phyloP scores from a whole-genome alignment of 2,113 vertebrate genomes.

The Noctilio leporinus region DNA sequence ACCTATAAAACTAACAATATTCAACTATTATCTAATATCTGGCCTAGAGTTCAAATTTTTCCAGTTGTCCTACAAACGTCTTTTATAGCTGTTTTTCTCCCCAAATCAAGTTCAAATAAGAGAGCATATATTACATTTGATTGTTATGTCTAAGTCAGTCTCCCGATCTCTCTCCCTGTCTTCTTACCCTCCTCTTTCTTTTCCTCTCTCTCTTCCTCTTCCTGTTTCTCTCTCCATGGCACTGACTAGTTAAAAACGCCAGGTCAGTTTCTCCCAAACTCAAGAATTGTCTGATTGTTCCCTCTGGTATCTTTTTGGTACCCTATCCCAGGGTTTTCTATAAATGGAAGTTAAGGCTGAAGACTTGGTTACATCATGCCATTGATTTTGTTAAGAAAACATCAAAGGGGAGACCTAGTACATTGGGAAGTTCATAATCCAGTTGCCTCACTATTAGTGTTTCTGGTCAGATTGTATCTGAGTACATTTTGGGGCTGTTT shows the following conservation, averaged over 20 bases:
- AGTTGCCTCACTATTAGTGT: neutral
- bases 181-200: accelerated
- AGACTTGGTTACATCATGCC: neutral
- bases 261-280: neutral
- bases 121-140: neutral
- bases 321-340: neutral
- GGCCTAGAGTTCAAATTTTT: neutral
- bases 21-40: neutral
- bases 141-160: neutral
- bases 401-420: neutral
- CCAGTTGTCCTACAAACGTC: neutral
- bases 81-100: neutral
- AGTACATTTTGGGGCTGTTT: neutral
- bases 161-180: neutral
- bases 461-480: neutral
- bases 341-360: neutral
- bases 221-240: neutral
- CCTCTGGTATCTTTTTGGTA: neutral
- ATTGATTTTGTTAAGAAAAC: neutral
- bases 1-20: neutral
- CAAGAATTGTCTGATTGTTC: neutral
- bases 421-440: neutral
- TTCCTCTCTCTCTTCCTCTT: neutral
- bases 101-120: neutral
- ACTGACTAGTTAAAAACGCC: neutral